phyloP scores from a whole-genome alignment of 2,113 vertebrate species.

The Heteronetta atricapilla region DNA sequence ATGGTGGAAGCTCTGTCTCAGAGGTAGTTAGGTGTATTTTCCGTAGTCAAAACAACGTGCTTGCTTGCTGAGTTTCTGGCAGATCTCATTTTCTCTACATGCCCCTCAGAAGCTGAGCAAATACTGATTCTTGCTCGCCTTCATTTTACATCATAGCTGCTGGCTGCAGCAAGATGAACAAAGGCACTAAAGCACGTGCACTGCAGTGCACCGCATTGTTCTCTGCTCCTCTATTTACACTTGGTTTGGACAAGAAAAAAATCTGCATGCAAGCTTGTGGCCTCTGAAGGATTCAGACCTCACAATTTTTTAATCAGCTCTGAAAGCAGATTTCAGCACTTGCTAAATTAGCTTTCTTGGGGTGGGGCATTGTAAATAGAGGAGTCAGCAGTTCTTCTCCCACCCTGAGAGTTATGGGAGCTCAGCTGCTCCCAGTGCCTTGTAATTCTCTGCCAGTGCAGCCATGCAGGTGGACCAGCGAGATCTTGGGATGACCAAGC shows the following conservation, averaged over 20 bases:
- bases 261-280: neutral
- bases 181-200: neutral
- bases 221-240: neutral
- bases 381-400: rapidly evolving
- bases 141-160: neutral
- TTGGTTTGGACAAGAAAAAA: neutral
- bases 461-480: rapidly evolving
- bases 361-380: neutral
- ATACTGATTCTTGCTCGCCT: neutral
- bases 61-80: neutral
- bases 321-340: neutral
- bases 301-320: neutral
- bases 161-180: neutral
- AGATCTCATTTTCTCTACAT: neutral
- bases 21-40: neutral
- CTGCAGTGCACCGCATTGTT: no score
- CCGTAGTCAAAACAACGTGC: neutral
- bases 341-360: neutral
- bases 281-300: neutral
- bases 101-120: neutral
- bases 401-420: rapidly evolving
- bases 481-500: neutral
- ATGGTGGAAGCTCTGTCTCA: neutral
- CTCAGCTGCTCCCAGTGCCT: neutral
- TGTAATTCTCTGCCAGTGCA: neutral